Evolutionary conservation across 2,113 vertebrate species (phyloP).

Genomic region (Nematolebias whitei): DNA sequence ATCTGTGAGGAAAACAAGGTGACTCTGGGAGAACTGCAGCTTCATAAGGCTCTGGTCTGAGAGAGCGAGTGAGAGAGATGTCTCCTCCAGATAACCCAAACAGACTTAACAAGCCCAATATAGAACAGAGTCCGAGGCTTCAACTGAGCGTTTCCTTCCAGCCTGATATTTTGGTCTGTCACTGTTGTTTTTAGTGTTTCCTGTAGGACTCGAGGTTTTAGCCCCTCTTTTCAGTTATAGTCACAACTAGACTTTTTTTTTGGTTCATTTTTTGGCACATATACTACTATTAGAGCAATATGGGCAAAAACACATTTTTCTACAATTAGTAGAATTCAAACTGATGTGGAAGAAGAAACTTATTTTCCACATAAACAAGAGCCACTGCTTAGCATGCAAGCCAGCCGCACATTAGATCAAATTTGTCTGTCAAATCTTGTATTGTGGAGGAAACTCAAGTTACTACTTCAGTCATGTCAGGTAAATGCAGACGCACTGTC

Average conservation of each 20-base stretch:
- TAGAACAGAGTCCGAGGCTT: slow-evolving; percentile 34
- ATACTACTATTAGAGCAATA: neutral
- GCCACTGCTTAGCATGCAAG: neutral
- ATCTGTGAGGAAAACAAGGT: slow-evolving; percentile 16
- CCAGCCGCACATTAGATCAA: neutral
- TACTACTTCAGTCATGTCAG: slow-evolving; percentile 13
- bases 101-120: slow-evolving; percentile 23
- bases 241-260: too few species aligned
- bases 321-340: neutral
- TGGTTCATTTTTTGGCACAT: neutral
- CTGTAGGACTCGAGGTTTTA: slow-evolving; percentile 8
- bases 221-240: neutral
- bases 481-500: neutral
- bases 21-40: slow-evolving; percentile 11
- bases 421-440: slow-evolving; percentile 48
- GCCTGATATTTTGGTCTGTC: slow-evolving; percentile 23
- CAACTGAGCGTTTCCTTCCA: slow-evolving; percentile 27
- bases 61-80: slow-evolving; percentile 20
- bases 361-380: neutral
- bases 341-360: neutral
- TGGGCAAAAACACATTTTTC: neutral
- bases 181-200: slow-evolving; percentile 34
- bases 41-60: slow-evolving; percentile 11
- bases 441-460: slow-evolving; percentile 20
- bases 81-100: slow-evolving; percentile 50